These are phyloP conservation scores for Catostomus latipinnis DNA, from an alignment of 2,797 vertebrate species.

Conservation along the genomic window DNA sequence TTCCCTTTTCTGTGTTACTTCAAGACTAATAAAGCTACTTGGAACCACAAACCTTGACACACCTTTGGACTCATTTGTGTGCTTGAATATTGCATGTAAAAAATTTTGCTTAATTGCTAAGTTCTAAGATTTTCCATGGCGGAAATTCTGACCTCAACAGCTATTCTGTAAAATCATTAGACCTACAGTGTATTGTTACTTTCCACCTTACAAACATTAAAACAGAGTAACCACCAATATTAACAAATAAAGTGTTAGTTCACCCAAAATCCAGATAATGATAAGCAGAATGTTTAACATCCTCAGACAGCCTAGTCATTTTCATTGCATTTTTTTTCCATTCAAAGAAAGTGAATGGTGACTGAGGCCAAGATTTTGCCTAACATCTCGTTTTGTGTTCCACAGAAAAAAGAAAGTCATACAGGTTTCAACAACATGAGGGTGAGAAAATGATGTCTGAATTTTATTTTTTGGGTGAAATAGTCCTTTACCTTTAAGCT, in stretches of 20 bases:
- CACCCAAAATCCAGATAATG: too few species aligned
- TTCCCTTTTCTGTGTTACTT: conserved; percentile 44
- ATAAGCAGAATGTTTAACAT: too few species aligned
- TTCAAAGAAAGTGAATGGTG: too few species aligned
- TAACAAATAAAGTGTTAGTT: not conserved
- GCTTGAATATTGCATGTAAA: not conserved
- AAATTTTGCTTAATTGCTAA: not conserved
- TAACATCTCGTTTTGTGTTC: too few species aligned
- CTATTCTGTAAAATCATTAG: not conserved
- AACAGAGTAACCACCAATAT: not conserved
- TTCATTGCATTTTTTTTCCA: too few species aligned
- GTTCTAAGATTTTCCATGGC: conserved; percentile 7
- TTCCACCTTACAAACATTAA: not conserved
- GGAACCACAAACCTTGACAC: conserved; percentile 26
- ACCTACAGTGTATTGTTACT: not conserved
- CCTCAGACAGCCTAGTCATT: too few species aligned
- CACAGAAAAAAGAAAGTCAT: too few species aligned
- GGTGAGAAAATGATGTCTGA: too few species aligned
- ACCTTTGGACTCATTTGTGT: conserved; percentile 19
- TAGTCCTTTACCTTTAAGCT: too few species aligned
- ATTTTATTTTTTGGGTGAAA: too few species aligned
- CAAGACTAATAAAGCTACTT: conserved; percentile 15
- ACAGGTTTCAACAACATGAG: too few species aligned
- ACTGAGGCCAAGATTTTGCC: too few species aligned
- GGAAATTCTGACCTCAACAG: conserved; percentile 1